Evolutionary conservation across 2,888 invertebrate genomes (phyloP).

Genomic region (Miltochrista miniata): DNA sequence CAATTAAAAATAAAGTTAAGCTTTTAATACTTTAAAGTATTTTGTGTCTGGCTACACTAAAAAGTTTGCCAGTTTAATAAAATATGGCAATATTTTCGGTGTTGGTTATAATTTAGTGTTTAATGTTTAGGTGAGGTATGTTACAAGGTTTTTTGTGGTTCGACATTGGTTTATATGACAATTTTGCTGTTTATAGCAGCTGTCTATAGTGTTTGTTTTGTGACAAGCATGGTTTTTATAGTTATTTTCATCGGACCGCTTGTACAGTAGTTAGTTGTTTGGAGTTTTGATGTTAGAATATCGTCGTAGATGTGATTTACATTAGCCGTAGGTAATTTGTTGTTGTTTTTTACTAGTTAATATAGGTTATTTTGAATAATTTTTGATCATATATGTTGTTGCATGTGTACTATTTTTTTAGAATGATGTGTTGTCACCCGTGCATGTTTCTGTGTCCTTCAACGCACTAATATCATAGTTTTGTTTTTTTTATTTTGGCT

Average conservation of each 20-base stretch:
- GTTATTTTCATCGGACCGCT: constrained; percentile 40
- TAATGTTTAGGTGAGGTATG: constrained; percentile 52
- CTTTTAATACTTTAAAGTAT: constrained; percentile 45
- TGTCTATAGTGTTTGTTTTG: constrained; percentile 36
- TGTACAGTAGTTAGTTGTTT: constrained; percentile 31
- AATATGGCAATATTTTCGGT: constrained; percentile 47
- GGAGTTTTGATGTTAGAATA: constrained; percentile 18
- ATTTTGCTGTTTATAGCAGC: constrained; percentile 73
- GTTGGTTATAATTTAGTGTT: constrained; percentile 47
- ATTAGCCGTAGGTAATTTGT: constrained; percentile 20
- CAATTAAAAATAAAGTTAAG: constrained; percentile 41
- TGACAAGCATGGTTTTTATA: constrained; percentile 43
- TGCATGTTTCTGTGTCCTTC: constrained; percentile 77
- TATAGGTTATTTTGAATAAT: constrained; percentile 23
- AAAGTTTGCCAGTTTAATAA: constrained; percentile 34
- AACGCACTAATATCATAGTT: constrained; percentile 78
- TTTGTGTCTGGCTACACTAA: constrained; percentile 44
- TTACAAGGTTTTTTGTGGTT: constrained; percentile 75
- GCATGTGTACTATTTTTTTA: constrained; percentile 34
- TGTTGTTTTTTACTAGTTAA: constrained; percentile 19
- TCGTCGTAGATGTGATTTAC: constrained; percentile 27
- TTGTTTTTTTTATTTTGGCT: constrained; percentile 54
- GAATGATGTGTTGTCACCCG: constrained; percentile 47
- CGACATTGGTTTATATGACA: constrained; percentile 28
- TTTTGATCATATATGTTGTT: constrained; percentile 32